phyloP scores from a whole-genome alignment of 2,113 vertebrate genomes.

The Orientallactaga bullata region DNA sequence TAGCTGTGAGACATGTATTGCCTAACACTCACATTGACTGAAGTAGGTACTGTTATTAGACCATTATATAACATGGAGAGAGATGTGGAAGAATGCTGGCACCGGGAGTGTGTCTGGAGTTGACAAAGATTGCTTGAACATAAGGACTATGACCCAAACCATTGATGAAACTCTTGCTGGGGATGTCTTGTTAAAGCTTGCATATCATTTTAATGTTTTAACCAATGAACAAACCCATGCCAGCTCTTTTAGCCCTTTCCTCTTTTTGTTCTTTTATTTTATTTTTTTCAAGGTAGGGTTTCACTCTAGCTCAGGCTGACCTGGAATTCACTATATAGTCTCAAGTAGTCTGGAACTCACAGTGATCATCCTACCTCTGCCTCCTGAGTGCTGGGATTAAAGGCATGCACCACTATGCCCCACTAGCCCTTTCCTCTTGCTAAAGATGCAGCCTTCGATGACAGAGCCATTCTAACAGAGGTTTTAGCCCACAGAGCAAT shows the following conservation, averaged over 20 bases:
- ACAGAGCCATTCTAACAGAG: background rate
- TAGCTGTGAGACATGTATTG: background rate
- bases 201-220: slow-evolving; percentile 54
- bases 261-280: too few relatives aligned
- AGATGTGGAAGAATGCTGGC: background rate
- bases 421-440: background rate
- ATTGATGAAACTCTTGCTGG: background rate
- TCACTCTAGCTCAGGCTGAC: too few relatives aligned
- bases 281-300: too few relatives aligned
- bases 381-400: too few relatives aligned
- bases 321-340: too few relatives aligned
- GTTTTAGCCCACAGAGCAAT: background rate
- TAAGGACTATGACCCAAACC: background rate
- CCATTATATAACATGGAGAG: background rate
- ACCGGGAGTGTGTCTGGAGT: background rate
- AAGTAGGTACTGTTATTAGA: background rate
- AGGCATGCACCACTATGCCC: too few relatives aligned
- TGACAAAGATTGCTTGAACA: background rate
- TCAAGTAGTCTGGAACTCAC: too few relatives aligned
- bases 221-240: slow-evolving; percentile 44
- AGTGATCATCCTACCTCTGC: too few relatives aligned
- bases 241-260: background rate
- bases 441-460: background rate
- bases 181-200: background rate
- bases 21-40: background rate